Percentiles rank a stretch among this genome's conserved stretches.
Evolutionary conservation across 2,888 invertebrate species (phyloP).

Genomic region (Asteroscopus sphinx): DNA sequence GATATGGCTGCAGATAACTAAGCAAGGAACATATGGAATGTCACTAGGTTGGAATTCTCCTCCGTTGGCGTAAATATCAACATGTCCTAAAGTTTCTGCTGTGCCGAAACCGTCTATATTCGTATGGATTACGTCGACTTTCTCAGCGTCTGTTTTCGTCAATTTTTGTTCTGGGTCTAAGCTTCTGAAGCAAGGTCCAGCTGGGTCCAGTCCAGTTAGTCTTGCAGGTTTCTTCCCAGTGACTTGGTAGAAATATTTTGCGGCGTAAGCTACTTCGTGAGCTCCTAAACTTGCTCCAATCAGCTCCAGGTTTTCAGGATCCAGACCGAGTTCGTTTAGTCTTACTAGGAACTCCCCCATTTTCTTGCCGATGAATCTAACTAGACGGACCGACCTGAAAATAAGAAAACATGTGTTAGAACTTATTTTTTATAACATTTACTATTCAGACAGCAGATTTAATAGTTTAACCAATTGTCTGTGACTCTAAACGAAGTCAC

Average conservation of each 20-base stretch:
- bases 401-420: too few species aligned
- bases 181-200: constrained; percentile 81
- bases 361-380: constrained; percentile 73
- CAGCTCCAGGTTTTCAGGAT: constrained; percentile 75
- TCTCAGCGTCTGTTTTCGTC: constrained; percentile 68
- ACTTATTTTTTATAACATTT: too few species aligned
- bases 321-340: constrained; percentile 71
- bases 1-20: constrained; percentile 79
- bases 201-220: constrained; percentile 81
- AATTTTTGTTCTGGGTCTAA: constrained; percentile 70
- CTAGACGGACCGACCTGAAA: constrained; percentile 78
- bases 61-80: constrained; percentile 83
- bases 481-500: too few species aligned
- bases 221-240: constrained; percentile 78
- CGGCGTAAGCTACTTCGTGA: constrained; percentile 74
- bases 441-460: too few species aligned
- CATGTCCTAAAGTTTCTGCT: constrained; percentile 78
- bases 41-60: constrained; percentile 84
- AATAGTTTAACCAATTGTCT: too few species aligned
- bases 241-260: constrained; percentile 74
- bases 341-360: constrained; percentile 79
- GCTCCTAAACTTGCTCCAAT: constrained; percentile 81
- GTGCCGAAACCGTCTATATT: constrained; percentile 86
- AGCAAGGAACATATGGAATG: constrained; percentile 77
- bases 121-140: constrained; percentile 80